Base-by-base conservation (phyloP, 2,113 vertebrate species). In the Myrmecobius fasciatus region DNA sequence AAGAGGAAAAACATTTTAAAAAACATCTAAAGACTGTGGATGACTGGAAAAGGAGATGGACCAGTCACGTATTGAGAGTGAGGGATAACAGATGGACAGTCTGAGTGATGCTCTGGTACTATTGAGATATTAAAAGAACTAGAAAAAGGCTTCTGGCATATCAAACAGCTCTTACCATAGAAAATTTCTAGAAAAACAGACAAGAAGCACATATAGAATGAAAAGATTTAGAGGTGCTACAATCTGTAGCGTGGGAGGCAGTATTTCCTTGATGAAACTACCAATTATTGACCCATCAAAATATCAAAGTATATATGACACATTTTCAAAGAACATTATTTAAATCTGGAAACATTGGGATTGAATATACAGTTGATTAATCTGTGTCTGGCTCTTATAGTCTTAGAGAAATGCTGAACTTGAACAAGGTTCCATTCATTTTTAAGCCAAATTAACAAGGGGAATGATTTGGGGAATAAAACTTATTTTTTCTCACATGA, bases 351-450 rank as follows among this genome's bases (percentile, higher is more conserved):
- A 60, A 88, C 75, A 10, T 8, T 56, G 53, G 56, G 67, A 88
- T 88, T 90, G 91, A 31, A 3, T 31, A 92, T 92, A 89, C 47
- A 31, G 60, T 75, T 52, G 26, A 20, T 43, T 0, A 0, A 83
- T 43, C 67, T 83, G 17, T 91, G 46, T 92, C 60, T 96, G 93
- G 28, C 53, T 93, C 36, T 90, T 94, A 89, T n/a, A 92, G 94
- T 93, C 88, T 49, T 49, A 90, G 75, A 92, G 83, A 93, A 89
- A 25, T 9, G 24, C 75, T 52, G 26, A 47, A 5, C 56, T 25
- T 46, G 26, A 0, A 20, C 49, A 90, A 91, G 53, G 52, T 47
- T 52, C 46, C 8, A 24, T 53, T 92, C 88, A 89, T 52, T 91
- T 67, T 56, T 52, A n/a, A 92, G 89, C 93, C 91, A 88, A 47